Base-by-base conservation (phyloP, 2,113 vertebrate genomes). In the Nettapus auritus region DNA sequence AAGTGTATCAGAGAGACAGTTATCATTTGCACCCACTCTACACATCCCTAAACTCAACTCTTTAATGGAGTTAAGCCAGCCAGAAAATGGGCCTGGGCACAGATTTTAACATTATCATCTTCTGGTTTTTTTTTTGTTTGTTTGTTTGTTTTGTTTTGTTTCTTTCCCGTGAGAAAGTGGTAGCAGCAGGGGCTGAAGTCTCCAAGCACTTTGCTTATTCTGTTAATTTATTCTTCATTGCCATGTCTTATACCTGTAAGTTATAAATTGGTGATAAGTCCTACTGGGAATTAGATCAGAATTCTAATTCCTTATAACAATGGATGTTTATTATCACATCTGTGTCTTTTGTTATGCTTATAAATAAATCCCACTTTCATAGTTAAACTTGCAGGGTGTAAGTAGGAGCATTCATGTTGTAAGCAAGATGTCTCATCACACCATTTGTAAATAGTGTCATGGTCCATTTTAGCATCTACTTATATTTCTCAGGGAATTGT, bases 221-320 rank as follows among this genome's bases (percentile, higher is more conserved):
- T 91, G 63, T 33, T 96, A 91, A 93, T 93, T 88, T 94, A 91
- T 96, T 96, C 79, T 77, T 62, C 70, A 73, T 62, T 82, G 71
- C 50, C 50, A 23, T 60, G 71, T 76, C 82, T 94, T 60, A 83
- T 83, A 93, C 73, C 73, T 94, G 28, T 78, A 88, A 71, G 76
- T 95, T 96, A 84, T 81, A 94, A 81, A 31, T 50, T 78, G 44
- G 56, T 78, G 78, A 82, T 84, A 88, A 89, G 79, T 48, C 69
- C 80, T 82, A 4, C 57, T 31, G 66, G 57, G 93, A 95, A 96
- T 95, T 92, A 94, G 96, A 88, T 93, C 94, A 93, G 92, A 94
- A 93, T 93, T 85, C 77, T 84, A 96, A 90, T 79, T 92, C 57
- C 52, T 89, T 90, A 68, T 89, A 89, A 94, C 92, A 92, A 90